Evolutionary conservation across 2,797 vertebrate species (phyloP).

Genomic region (Coregonus ussuriensis): DNA sequence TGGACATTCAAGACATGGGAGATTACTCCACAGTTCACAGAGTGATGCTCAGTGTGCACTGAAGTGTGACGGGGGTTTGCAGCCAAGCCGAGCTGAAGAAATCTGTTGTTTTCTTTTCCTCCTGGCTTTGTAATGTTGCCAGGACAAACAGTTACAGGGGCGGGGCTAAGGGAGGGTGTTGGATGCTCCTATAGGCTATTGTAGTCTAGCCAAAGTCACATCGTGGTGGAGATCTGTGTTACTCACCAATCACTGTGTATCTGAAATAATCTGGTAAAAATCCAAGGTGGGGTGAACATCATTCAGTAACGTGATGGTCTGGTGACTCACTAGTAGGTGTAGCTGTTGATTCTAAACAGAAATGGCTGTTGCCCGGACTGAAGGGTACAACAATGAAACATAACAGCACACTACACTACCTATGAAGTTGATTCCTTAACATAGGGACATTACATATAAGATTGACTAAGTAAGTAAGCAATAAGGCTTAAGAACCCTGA

Average conservation of each 20-base stretch:
- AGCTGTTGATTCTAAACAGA: background rate
- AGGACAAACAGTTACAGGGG: background rate
- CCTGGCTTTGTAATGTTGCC: background rate
- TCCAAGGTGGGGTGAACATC: background rate
- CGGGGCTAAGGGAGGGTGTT: background rate
- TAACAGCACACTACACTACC: background rate
- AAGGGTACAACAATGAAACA: background rate
- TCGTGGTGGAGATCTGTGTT: background rate
- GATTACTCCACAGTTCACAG: background rate
- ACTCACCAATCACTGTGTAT: background rate
- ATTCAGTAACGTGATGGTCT: background rate
- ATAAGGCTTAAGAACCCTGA: background rate
- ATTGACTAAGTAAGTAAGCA: background rate
- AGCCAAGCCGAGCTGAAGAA: slow-evolving; percentile 1
- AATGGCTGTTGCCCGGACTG: no score
- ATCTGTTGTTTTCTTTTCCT: background rate
- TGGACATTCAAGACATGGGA: background rate
- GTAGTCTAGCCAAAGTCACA: background rate
- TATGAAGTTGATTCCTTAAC: background rate
- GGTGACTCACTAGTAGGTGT: background rate
- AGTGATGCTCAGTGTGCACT: background rate
- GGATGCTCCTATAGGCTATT: background rate
- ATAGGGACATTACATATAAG: background rate
- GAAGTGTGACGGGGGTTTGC: background rate
- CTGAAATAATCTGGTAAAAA: background rate